These are phyloP conservation scores for Arbacia lixula DNA, from an alignment of 53 echinoderm and acorn worm species.

Conservation along the genomic window DNA sequence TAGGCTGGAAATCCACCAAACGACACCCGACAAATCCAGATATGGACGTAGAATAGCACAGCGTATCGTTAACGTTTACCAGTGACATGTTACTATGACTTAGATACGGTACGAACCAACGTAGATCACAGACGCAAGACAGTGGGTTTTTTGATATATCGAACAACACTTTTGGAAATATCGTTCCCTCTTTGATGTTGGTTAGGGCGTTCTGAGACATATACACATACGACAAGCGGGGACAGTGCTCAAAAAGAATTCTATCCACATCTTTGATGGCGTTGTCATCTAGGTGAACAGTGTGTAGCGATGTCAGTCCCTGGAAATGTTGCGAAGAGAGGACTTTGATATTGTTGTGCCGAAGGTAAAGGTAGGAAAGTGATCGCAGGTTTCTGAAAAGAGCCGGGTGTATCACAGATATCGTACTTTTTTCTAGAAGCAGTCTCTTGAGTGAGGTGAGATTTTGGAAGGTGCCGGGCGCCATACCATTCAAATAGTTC, in stretches of 20 bases:
- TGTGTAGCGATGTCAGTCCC: background rate
- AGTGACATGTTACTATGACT: background rate
- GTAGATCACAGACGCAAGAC: slow-evolving; percentile 4
- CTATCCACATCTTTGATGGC: slow-evolving; percentile 5
- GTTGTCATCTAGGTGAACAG: background rate
- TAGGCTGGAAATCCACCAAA: background rate
- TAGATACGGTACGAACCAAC: background rate
- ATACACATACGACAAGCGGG: background rate
- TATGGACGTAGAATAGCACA: slow-evolving; percentile 12
- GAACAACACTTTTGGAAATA: background rate
- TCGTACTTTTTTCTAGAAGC: slow-evolving; percentile 6
- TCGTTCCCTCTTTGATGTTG: background rate
- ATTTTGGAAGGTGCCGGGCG: background rate
- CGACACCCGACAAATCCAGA: background rate
- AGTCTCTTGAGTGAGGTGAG: slow-evolving; percentile 10
- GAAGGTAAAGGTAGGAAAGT: background rate
- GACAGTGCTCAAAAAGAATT: background rate
- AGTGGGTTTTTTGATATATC: slow-evolving; percentile 11
- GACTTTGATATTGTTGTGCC: slow-evolving; percentile 1
- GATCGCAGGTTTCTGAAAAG: background rate
- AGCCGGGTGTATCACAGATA: background rate
- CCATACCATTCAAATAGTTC: slow-evolving; percentile 12
- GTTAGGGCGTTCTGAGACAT: background rate
- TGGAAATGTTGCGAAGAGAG: background rate
- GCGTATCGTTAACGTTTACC: slow-evolving; percentile 5